Evolutionary conservation across 2,888 invertebrate species (phyloP), one percentile per base, ranked within the genome.

Genomic region (Linyphia triangularis): DNA sequence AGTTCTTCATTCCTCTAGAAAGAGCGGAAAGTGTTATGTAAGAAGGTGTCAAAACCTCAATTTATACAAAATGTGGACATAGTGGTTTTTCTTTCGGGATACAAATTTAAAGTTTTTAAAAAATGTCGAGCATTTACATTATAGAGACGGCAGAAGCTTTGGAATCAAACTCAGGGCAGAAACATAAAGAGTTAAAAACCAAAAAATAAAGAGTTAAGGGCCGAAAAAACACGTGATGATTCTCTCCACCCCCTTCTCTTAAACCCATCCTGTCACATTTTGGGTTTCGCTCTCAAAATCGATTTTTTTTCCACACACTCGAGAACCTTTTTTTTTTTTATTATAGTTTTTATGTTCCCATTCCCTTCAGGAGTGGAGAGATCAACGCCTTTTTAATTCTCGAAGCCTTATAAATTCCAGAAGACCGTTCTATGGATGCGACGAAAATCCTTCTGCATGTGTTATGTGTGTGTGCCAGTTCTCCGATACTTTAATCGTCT

Each of bases 341-440:
- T n/a, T n/a, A 13, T 51, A 51, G 16, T n/a, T 51, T 51, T n/a
- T n/a, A 51, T 16, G 5, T 5, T 16, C n/a, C n/a, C n/a, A n/a
- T 16, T 51, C 51, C 51, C 51, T n/a, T 51, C 51, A 51, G 16
- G n/a, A 40, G 40, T 40, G 16, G 40, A 72, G 43, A 13, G 61
- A 63, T 13, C 51, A n/a, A 63, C 19, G 51, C 9, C 61, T 37
- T 63, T 73, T 73, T 83, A 83, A 83, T 73, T 65, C 83, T 51
- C 1, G 83, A 83, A 83, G 83, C 83, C 83, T 7, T 73, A 65
- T 43, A 83, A 83, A 81, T 40, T 19, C 22, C 28, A 13, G 73
- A n/a, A n/a, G n/a, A n/a, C 73, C 51, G 73, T 83, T 73, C 73
- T 83, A 75, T 51, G 83, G 83, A 73, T 83, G 83, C 83, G n/a